Evolutionary conservation across 1,140 invertebrate genomes (phyloP), one percentile per base, ranked within the genome.

Genomic region (Rhyacophila brunnea): DNA sequence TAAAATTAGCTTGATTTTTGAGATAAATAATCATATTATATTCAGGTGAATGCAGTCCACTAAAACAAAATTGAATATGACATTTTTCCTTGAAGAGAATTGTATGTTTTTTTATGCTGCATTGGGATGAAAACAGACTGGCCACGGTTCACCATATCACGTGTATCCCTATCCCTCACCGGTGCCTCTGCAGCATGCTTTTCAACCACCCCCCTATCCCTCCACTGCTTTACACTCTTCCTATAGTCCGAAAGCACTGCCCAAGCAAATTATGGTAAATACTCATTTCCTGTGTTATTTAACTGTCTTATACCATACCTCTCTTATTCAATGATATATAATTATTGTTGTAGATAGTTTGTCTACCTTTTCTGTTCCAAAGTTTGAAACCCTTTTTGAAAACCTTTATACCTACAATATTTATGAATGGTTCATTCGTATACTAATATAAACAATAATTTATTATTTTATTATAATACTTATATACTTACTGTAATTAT

Each of bases 141-240:
- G 67, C 23, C 76, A 78, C 51, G 74, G 74, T 57, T 79, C 77
- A 19, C 74, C 75, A 1, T 78, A 79, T 63, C 74, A 77, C 65
- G 75, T 79, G 36, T 76, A 79, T 67, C 75, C 77, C 36, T 78
- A 75, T 65, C 77, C 75, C 11, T 75, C 75, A 20, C 77, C 77
- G 0, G 69, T 78, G 51, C 74, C 74, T 35, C 71, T 78, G 10
- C 75, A 78, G 69, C 75, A 79, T 70, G 77, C 75, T 10, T 78
- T 78, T 62, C 73, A 75, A 66, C 67, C 68, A 48, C 74, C 75
- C 60, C 60, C 64, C 13, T 60, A 66, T 49, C 70, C 71, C 56
- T 74, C 74, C 57, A 71, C 74, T 38, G 74, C 72, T 19, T 6
- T 54, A 43, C 52, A 54, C 35, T 49, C 58, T 58, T 75, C 76